A percentile compares a stretch with the other conserved stretches of the same genome.
Evolutionary conservation across 2,113 vertebrate genomes (phyloP).

Genomic region (Holacanthus passer): DNA sequence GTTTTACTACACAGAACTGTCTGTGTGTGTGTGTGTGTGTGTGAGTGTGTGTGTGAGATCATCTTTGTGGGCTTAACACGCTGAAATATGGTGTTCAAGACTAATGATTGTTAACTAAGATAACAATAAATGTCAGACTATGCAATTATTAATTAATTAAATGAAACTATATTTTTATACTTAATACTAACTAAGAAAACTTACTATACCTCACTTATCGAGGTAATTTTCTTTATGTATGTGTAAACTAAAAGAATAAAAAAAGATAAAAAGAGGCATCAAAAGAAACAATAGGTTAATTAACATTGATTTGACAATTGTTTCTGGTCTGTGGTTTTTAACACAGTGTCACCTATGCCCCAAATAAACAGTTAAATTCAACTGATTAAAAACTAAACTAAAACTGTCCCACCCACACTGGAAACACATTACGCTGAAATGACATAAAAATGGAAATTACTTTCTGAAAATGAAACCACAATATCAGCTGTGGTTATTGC

Average conservation of each 20-base stretch:
- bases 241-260: background rate
- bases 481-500: background rate
- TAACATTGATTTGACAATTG: background rate
- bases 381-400: background rate
- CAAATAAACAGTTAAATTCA: background rate
- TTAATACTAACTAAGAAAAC: background rate
- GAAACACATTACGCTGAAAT: slow-evolving; percentile 16
- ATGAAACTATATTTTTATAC: background rate
- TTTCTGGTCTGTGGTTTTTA: background rate
- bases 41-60: background rate
- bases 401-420: background rate
- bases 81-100: background rate
- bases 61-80: background rate
- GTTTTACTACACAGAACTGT: slow-evolving; percentile 17
- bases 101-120: background rate
- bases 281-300: background rate
- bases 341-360: background rate
- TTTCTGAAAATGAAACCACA: slow-evolving; percentile 10
- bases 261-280: background rate
- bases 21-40: background rate
- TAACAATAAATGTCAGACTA: background rate
- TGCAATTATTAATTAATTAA: background rate
- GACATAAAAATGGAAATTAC: background rate
- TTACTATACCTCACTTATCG: background rate
- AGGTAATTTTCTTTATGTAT: background rate